Conservation (phyloP, 2,888 invertebrate genomes). For the Calliphora vomitoria region DNA sequence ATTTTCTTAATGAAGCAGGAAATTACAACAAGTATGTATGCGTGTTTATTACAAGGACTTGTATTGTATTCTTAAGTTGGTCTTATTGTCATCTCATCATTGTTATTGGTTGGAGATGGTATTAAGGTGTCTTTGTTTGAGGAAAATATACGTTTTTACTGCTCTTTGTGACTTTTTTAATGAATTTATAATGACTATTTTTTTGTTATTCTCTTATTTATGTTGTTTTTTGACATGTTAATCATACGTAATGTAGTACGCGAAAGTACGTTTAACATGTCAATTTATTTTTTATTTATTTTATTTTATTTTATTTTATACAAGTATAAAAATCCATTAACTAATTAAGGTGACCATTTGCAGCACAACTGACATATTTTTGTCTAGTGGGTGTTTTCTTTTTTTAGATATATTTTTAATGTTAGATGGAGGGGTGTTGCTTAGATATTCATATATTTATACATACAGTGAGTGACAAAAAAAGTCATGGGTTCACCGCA, state of each 20-base stretch:
- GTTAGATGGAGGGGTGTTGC: background rate
- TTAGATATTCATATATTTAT: too few species aligned
- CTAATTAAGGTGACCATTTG: background rate
- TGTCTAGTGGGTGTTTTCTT: background rate
- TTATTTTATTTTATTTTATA: background rate
- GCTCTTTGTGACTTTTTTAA: constrained; percentile 21
- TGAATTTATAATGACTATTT: constrained; percentile 15
- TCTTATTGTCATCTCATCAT: background rate
- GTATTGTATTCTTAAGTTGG: background rate
- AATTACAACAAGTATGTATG: too few species aligned
- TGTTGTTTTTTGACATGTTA: background rate
- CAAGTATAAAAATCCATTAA: background rate
- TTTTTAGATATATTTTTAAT: background rate
- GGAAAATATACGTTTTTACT: background rate
- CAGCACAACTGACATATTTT: background rate
- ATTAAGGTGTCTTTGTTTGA: background rate
- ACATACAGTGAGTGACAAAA: too few species aligned
- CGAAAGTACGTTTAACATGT: background rate
- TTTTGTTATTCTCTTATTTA: background rate
- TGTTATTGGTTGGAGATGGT: constrained; percentile 4
- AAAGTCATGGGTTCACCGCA: too few species aligned
- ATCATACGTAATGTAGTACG: constrained; percentile 1
- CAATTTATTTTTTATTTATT: background rate
- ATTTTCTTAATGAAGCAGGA: background rate
- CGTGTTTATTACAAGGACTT: background rate